Percentiles rank a stretch among this genome's conserved stretches.
Conservation (phyloP, 2,113 vertebrate species). For the Tamias sibiricus region DNA sequence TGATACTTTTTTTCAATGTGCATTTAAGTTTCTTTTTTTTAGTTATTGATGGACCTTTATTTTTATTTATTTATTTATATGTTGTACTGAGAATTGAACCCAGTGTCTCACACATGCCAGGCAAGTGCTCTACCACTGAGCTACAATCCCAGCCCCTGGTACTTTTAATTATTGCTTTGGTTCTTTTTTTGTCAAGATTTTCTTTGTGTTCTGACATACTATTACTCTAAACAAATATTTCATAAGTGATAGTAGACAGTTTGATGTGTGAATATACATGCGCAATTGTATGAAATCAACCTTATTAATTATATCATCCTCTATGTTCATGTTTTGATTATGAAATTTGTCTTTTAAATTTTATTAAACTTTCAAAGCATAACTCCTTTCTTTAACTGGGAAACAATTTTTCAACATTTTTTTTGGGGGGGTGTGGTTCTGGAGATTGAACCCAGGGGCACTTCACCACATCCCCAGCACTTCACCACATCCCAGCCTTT, state of each 20-base stretch:
- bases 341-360: conserved; percentile 8
- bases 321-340: not conserved
- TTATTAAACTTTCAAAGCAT: conserved; percentile 14
- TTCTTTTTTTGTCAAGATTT: conserved; percentile 17
- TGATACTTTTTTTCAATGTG: not conserved
- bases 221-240: not conserved
- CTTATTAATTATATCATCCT: not conserved
- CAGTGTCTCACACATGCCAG: too few relatives aligned
- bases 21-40: too few relatives aligned
- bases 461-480: too few relatives aligned
- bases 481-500: too few relatives aligned
- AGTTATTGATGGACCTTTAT: too few relatives aligned
- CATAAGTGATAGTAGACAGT: not conserved
- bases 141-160: too few relatives aligned
- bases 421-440: too few relatives aligned
- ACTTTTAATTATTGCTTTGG: not conserved
- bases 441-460: too few relatives aligned
- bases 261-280: not conserved
- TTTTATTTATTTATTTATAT: too few relatives aligned
- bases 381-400: not conserved
- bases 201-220: not conserved
- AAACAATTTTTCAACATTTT: not conserved
- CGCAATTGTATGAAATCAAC: not conserved
- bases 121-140: too few relatives aligned
- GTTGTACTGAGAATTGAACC: too few relatives aligned